Evolutionary conservation across 2,888 invertebrate species (phyloP).

Genomic region (Lomographa bimaculata): DNA sequence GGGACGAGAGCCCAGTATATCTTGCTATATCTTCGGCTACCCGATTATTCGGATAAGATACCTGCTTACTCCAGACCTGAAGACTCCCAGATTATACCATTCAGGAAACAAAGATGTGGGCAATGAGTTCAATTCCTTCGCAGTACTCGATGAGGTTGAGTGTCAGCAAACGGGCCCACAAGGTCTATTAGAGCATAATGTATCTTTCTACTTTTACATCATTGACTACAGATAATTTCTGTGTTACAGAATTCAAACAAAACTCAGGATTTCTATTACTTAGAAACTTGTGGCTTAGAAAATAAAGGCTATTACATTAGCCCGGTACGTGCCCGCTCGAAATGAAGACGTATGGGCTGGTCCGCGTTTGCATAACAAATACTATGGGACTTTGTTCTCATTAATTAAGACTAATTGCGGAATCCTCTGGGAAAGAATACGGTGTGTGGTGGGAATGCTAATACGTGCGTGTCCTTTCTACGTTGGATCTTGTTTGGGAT

Average conservation of each 20-base stretch:
- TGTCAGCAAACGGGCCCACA: no score
- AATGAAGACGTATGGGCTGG: slow-evolving; percentile 64
- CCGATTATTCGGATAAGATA: no score
- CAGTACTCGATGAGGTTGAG: no score
- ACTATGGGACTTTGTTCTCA: slow-evolving; percentile 47
- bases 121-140: no score
- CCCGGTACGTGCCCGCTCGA: slow-evolving; percentile 47
- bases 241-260: slow-evolving; percentile 1
- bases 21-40: no score
- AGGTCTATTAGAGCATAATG: no score
- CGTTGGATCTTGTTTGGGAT: slow-evolving; percentile 13
- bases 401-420: slow-evolving; percentile 73
- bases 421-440: slow-evolving; percentile 44
- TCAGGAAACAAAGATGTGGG: no score
- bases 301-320: slow-evolving; percentile 40
- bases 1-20: no score
- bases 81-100: no score
- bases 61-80: no score
- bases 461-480: slow-evolving; percentile 26
- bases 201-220: no score
- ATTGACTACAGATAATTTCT: no score
- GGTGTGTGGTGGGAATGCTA: slow-evolving; percentile 37
- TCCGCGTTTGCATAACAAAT: slow-evolving; percentile 65
- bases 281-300: slow-evolving; percentile 15
- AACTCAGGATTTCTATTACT: slow-evolving; percentile 5